These are phyloP conservation scores for Prostheceraeus crozeri DNA, from an alignment of 2,888 invertebrate genomes.

Conservation along the genomic window DNA sequence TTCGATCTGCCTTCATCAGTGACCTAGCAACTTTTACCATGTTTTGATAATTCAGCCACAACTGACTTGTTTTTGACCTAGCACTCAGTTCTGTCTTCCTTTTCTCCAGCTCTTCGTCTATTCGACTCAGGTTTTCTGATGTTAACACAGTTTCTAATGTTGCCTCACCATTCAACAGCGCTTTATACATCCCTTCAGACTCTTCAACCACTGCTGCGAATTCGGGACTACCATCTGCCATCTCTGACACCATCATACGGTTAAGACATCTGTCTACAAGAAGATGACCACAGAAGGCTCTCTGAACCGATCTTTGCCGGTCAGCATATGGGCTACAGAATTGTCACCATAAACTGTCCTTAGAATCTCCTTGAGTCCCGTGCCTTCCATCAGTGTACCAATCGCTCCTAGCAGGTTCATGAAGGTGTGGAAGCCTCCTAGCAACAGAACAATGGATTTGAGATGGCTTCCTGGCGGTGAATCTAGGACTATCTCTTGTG, in stretches of 20 bases:
- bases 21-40: constrained; percentile 36
- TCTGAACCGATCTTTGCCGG: constrained; percentile 31
- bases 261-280: constrained; percentile 37
- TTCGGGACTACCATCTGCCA: constrained; percentile 27
- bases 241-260: constrained; percentile 27
- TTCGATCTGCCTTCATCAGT: constrained; percentile 38
- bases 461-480: constrained; percentile 33
- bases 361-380: constrained; percentile 29
- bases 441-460: constrained; percentile 30
- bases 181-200: constrained; percentile 30
- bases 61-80: constrained; percentile 35
- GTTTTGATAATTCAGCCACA: constrained; percentile 37
- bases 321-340: constrained; percentile 34
- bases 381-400: constrained; percentile 31
- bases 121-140: constrained; percentile 5
- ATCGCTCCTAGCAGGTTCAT: constrained; percentile 34
- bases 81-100: constrained; percentile 32
- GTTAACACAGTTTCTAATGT: constrained; percentile 26
- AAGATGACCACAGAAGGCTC: constrained; percentile 34
- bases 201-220: constrained; percentile 30
- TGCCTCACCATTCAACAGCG: constrained; percentile 16
- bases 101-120: constrained; percentile 15
- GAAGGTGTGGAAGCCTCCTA: constrained; percentile 29
- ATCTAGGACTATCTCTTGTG: constrained; percentile 29
- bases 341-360: constrained; percentile 31